Evolutionary conservation across 2,113 vertebrate genomes (phyloP).

Genomic region (Rafetus swinhoei): DNA sequence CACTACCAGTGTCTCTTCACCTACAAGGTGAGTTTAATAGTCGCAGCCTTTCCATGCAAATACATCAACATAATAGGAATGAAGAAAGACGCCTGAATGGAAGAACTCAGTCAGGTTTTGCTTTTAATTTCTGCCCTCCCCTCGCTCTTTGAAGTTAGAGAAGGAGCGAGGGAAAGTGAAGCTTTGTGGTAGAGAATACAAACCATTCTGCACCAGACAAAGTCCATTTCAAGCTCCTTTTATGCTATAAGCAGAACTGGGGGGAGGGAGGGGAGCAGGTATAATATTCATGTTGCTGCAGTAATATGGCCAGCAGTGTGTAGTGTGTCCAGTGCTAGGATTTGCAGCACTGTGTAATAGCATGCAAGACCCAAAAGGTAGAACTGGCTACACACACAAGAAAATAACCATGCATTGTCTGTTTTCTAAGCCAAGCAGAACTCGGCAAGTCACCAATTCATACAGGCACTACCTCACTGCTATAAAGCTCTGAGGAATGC

Average conservation of each 20-base stretch:
- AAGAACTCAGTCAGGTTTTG: not conserved
- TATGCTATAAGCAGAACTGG: not conserved
- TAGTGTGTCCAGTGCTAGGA: accelerated
- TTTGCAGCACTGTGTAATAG: not conserved
- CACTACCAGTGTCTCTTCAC: not conserved
- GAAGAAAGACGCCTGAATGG: not conserved
- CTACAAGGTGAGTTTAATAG: not conserved
- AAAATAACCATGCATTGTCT: accelerated
- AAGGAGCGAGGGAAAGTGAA: not conserved
- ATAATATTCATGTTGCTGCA: not conserved
- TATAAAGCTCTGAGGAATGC: accelerated
- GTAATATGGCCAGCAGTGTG: not conserved
- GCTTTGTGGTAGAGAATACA: constrained; percentile 8
- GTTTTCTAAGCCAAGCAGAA: not conserved
- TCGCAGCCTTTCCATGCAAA: not conserved
- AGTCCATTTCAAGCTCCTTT: not conserved
- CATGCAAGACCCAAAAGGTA: not conserved
- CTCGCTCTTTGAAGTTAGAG: accelerated
- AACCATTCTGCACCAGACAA: not conserved
- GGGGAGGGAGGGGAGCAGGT: not conserved
- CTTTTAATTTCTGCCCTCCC: not conserved
- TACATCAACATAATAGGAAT: not conserved
- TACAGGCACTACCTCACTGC: not conserved
- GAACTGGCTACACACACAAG: not conserved
- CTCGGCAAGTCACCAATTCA: not conserved